These are phyloP conservation scores for Ciconia maguari DNA, from an alignment of 2,113 vertebrate species.

Conservation along the genomic window DNA sequence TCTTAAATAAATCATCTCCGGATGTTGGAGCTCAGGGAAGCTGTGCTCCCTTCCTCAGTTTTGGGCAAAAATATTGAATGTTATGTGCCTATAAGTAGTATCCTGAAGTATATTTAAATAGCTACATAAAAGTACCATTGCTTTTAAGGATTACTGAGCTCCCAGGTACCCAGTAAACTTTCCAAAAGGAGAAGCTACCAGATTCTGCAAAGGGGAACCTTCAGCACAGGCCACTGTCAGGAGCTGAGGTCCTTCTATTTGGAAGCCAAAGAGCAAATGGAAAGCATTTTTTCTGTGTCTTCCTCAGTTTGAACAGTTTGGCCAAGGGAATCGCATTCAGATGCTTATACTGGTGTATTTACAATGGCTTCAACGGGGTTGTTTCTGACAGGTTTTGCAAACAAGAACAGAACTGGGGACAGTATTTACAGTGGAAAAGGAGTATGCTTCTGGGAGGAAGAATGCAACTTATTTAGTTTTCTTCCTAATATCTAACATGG, in stretches of 20 bases:
- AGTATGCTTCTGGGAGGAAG: neutral
- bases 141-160: neutral
- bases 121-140: neutral
- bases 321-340: neutral
- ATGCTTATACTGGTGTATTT: neutral
- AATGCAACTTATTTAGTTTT: neutral
- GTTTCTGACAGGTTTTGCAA: neutral
- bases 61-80: neutral
- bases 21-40: neutral
- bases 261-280: neutral
- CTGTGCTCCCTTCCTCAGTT: neutral
- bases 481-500: neutral
- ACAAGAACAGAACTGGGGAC: neutral
- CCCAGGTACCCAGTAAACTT: neutral
- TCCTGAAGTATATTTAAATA: neutral
- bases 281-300: neutral
- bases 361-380: neutral
- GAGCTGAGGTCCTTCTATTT: neutral
- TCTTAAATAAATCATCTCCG: slow-evolving; percentile 33
- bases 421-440: neutral
- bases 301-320: neutral
- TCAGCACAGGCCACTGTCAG: accelerated
- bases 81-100: neutral
- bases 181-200: neutral
- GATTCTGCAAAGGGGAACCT: neutral